Percentiles rank a stretch among this genome's conserved stretches.
Conservation (phyloP, 2,888 invertebrate species). For the Synergus japonicus region DNA sequence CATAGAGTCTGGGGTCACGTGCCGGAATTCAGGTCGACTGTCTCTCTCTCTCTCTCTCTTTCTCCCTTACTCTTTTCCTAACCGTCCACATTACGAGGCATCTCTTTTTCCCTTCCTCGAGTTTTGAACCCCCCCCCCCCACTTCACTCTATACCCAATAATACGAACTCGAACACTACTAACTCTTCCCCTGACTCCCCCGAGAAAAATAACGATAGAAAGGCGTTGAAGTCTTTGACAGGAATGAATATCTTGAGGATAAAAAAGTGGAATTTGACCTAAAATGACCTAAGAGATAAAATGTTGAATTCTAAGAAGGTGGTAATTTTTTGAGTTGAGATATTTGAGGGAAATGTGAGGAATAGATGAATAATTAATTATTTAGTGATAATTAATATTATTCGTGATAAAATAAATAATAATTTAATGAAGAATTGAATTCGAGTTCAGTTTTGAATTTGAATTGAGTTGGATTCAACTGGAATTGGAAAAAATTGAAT, state of each 20-base stretch:
- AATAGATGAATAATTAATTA: too few relatives aligned
- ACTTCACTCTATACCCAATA: too few relatives aligned
- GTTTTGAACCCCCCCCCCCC: not conserved
- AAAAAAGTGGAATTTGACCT: not conserved
- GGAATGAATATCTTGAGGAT: not conserved
- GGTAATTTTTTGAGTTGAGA: too few relatives aligned
- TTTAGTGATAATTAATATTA: too few relatives aligned
- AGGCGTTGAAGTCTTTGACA: not conserved
- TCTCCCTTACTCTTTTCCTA: conserved; percentile 2
- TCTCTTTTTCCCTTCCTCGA: conserved; percentile 11
- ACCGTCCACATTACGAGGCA: not conserved
- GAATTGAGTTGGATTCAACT: too few relatives aligned
- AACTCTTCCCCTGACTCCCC: not conserved
- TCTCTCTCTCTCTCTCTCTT: not conserved
- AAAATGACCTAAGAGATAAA: not conserved
- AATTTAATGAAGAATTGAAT: too few relatives aligned
- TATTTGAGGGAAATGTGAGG: too few relatives aligned
- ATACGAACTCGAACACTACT: not conserved
- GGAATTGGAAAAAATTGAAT: too few relatives aligned
- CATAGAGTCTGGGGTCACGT: conserved; percentile 65
- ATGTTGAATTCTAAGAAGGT: too few relatives aligned
- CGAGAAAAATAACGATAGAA: not conserved
- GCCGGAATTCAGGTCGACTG: conserved; percentile 65
- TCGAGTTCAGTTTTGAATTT: too few relatives aligned
- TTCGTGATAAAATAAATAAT: too few relatives aligned